Evolutionary conservation across 2,113 vertebrate genomes (phyloP), one percentile per base, ranked within the genome.

Genomic region (Cercopithecus mona): DNA sequence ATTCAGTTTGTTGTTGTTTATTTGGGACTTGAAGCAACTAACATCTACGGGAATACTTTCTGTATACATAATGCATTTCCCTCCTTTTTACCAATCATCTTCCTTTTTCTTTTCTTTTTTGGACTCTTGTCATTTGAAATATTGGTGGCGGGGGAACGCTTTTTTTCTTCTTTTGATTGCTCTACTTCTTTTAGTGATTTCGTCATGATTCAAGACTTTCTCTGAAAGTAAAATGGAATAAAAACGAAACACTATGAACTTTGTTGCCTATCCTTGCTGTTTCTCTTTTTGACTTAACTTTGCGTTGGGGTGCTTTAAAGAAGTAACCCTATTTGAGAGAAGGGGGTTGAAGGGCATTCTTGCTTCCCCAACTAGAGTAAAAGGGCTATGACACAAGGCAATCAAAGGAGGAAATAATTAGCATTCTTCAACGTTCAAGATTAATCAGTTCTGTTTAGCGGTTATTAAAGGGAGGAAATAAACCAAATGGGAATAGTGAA

Each of bases 1-100:
- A 87, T 96, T 97, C 83, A 93, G 20, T 81, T 82, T 87, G 70
- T 50, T 89, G 70, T 50, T 95, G 82, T 98, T 97, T 94, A 78
- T 89, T 90, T 91, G 59, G 64, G 72, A 93, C 79, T 66, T 72
- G n/a, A 94, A 90, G 86, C 59, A 97, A 80, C 89, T 82, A 79
- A 68, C 40, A 91, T 75, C 10, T 80, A 79, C 79, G 92, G 66
- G 88, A 59, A 97, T 93, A 89, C 17, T 70, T 93, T 32, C 72
- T 87, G 55, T 64, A 59, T 40, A 83, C 40, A 57, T 48, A 82
- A 82, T 30, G n/a, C 64, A 78, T 40, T 27, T 73, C 27, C 14
- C 38, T n/a, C 6, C n/a, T 79, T 93, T 91, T 68, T 16, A 76
- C 40, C 66, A 85, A n/a, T 48, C 82, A 52, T 64, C 61, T 75